A percentile compares a stretch with the other conserved stretches of the same genome.
These are phyloP conservation scores for Sceliomorpha sp. DNA, from an alignment of 2,888 invertebrate genomes.

Conservation along the genomic window DNA sequence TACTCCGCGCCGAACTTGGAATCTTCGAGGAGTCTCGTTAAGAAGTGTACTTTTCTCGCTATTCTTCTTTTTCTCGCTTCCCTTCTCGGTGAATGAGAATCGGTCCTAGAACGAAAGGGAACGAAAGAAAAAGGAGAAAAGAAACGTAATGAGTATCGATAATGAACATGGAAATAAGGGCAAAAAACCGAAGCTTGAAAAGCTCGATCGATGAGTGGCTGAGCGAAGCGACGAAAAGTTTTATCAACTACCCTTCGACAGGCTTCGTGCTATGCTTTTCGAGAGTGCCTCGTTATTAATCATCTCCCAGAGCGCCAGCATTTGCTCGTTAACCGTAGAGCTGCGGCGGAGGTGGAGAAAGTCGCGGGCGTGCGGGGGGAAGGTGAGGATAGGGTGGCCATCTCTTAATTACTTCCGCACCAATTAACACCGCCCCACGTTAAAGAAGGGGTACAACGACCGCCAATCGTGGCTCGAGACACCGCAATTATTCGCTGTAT, in stretches of 20 bases:
- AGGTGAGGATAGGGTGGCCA: slow-evolving; percentile 63
- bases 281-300: slow-evolving; percentile 77
- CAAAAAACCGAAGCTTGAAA: slow-evolving; percentile 37
- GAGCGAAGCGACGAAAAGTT: slow-evolving; percentile 60
- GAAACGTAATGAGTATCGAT: slow-evolving; percentile 29
- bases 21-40: slow-evolving; percentile 3
- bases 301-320: slow-evolving; percentile 71
- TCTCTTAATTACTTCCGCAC: slow-evolving; percentile 78
- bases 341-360: slow-evolving; percentile 55
- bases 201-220: slow-evolving; percentile 49
- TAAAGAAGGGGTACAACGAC: slow-evolving; percentile 63
- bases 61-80: slow-evolving; percentile 5
- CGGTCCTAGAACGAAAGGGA: slow-evolving; percentile 3
- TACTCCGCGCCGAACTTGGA: neutral
- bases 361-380: slow-evolving; percentile 47
- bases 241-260: slow-evolving; percentile 70
- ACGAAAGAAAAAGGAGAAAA: slow-evolving; percentile 22
- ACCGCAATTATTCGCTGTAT: slow-evolving; percentile 45
- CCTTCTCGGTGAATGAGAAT: slow-evolving; percentile 8
- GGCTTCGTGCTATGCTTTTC: slow-evolving; percentile 67
- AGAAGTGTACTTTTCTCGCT: slow-evolving; percentile 1
- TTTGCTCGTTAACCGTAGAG: slow-evolving; percentile 72
- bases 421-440: slow-evolving; percentile 74
- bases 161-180: slow-evolving; percentile 23
- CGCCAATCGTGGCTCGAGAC: slow-evolving; percentile 58